These are phyloP conservation scores for Andrena flavipes DNA, from an alignment of 2,888 invertebrate species.

Conservation along the genomic window DNA sequence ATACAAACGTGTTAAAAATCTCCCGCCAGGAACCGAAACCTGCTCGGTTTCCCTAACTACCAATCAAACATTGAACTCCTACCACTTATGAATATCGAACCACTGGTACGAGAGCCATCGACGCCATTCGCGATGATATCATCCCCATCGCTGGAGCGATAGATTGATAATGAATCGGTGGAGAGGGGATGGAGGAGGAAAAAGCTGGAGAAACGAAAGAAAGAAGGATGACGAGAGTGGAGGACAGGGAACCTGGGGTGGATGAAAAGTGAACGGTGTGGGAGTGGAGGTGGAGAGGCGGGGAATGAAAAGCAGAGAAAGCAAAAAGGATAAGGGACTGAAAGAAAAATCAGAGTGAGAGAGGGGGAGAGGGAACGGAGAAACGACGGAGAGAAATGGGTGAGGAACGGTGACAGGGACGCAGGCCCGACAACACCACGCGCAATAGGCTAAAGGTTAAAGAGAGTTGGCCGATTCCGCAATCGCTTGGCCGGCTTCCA, in stretches of 20 bases:
- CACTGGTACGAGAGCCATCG: background rate
- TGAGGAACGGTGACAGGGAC: slow-evolving; percentile 42
- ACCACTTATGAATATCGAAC: slow-evolving; percentile 8
- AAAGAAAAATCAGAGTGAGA: slow-evolving; percentile 2
- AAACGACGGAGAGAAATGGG: background rate
- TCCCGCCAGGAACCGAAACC: background rate
- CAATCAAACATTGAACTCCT: background rate
- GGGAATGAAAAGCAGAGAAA: background rate
- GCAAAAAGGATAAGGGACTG: background rate
- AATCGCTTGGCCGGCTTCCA: slow-evolving; percentile 82
- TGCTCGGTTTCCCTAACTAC: background rate
- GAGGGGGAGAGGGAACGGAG: background rate
- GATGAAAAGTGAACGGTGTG: slow-evolving; percentile 2
- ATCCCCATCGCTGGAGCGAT: slow-evolving; percentile 8
- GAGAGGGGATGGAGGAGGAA: background rate
- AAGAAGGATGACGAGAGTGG: background rate
- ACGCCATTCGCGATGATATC: background rate
- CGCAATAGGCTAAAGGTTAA: slow-evolving; percentile 62
- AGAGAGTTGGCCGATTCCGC: slow-evolving; percentile 75
- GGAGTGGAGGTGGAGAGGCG: background rate
- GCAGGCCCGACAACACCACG: slow-evolving; percentile 39
- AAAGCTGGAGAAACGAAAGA: background rate
- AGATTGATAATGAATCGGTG: slow-evolving; percentile 31
- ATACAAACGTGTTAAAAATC: background rate
- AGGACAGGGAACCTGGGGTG: background rate